Conservation (phyloP, 1,140 invertebrate species). For the Ceratoteleas bidentatus region DNA sequence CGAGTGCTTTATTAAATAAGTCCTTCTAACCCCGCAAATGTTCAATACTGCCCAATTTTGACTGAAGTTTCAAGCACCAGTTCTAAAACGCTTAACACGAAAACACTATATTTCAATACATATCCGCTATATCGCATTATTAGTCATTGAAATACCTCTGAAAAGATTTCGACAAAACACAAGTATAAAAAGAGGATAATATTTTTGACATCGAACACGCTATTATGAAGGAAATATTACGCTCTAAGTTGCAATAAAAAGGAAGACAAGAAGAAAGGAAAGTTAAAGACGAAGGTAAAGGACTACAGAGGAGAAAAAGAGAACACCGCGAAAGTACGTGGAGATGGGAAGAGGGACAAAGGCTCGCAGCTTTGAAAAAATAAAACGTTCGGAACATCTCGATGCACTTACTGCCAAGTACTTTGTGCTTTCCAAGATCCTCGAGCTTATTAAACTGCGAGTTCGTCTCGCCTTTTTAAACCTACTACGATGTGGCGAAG, state of each 20-base stretch:
- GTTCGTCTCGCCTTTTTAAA: constrained; percentile 69
- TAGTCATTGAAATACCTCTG: neutral
- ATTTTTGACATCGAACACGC: constrained; percentile 44
- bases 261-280: constrained; percentile 6
- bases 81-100: too few species aligned
- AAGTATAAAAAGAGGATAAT: constrained; percentile 26
- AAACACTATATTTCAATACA: too few species aligned
- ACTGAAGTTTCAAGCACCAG: too few species aligned
- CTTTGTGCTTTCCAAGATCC: constrained; percentile 64
- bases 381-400: constrained; percentile 55
- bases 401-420: constrained; percentile 63
- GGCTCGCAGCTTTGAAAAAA: constrained; percentile 39
- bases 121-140: constrained; percentile 11
- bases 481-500: constrained; percentile 38
- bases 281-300: constrained; percentile 8
- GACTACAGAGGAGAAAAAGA: constrained; percentile 46
- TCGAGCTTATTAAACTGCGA: constrained; percentile 73
- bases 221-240: constrained; percentile 21
- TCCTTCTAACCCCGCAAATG: too few species aligned
- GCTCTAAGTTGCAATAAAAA: constrained; percentile 18
- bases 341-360: constrained; percentile 11
- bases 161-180: constrained; percentile 1
- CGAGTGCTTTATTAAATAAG: too few species aligned
- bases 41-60: too few species aligned
- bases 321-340: constrained; percentile 32